Percentiles rank a stretch among this genome's conserved stretches.
These are phyloP conservation scores for Philotrypesis tridentata DNA, from an alignment of 1,140 invertebrate genomes.

Conservation along the genomic window DNA sequence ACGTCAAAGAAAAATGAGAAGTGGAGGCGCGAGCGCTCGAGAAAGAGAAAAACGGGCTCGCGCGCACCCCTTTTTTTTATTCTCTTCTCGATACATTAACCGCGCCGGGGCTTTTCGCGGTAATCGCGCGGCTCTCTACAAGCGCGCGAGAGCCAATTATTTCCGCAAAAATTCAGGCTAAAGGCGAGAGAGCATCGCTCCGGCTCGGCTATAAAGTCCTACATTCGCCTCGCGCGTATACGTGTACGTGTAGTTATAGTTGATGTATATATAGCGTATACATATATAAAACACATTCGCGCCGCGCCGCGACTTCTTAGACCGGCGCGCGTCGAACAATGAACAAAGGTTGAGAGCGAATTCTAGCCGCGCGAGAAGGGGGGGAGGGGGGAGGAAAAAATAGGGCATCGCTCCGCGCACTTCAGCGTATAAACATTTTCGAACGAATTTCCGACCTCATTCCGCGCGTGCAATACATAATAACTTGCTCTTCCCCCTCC, in stretches of 20 bases:
- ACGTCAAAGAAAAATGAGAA: background rate
- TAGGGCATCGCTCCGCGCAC: background rate
- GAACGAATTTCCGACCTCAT: background rate
- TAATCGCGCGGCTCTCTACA: no score
- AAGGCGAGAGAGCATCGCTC: background rate
- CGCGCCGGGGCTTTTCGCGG: background rate
- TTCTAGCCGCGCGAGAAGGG: no score
- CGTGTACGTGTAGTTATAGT: no score
- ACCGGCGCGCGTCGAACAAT: background rate
- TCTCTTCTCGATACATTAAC: background rate
- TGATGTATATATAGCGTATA: no score
- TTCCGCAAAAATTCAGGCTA: background rate
- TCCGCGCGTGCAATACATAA: background rate
- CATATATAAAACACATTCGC: constrained; percentile 4
- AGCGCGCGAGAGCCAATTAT: constrained; percentile 9
- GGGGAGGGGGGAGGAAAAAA: no score
- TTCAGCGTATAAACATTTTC: background rate
- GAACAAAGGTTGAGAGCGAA: background rate
- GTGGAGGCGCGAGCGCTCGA: background rate
- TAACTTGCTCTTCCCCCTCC: no score
- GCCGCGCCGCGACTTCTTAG: background rate
- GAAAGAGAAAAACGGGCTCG: background rate
- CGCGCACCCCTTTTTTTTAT: no score
- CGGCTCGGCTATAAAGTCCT: background rate
- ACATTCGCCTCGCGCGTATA: no score